Evolutionary conservation across 2,888 invertebrate genomes (phyloP).

Genomic region (Synergus gifuensis): DNA sequence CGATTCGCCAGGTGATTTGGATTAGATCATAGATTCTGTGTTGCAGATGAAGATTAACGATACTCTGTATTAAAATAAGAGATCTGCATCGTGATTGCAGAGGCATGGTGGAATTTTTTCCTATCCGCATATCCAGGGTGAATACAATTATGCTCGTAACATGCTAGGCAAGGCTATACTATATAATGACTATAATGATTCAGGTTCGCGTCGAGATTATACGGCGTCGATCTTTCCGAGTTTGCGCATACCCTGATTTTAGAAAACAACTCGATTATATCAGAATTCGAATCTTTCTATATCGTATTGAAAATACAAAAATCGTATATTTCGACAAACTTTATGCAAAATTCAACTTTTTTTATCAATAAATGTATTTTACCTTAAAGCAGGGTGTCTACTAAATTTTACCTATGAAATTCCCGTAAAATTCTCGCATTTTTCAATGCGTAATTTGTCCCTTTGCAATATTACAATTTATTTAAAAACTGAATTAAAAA

Average conservation of each 20-base stretch:
- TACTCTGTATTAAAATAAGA: conserved; percentile 24
- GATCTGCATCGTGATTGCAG: conserved; percentile 30
- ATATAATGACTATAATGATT: conserved; percentile 50
- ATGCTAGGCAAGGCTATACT: conserved; percentile 50
- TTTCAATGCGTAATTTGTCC: too few species aligned
- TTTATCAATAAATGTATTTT: too few species aligned
- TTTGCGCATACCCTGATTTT: conserved; percentile 15
- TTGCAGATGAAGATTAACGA: conserved; percentile 20
- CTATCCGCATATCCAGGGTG: conserved; percentile 16
- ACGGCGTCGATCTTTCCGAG: conserved; percentile 34
- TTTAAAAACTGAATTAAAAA: too few species aligned
- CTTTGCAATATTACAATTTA: too few species aligned
- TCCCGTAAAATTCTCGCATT: too few species aligned
- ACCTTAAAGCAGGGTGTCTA: too few species aligned
- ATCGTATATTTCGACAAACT: too few species aligned
- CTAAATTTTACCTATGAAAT: too few species aligned
- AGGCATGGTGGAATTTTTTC: conserved; percentile 21
- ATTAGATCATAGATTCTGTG: conserved; percentile 2
- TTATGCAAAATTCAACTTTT: too few species aligned
- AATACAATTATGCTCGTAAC: conserved; percentile 55
- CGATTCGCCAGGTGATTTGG: background rate
- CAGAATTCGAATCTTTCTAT: background rate
- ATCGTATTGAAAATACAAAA: too few species aligned
- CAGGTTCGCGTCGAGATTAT: conserved; percentile 20
- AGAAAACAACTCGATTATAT: background rate